Evolutionary conservation across 1,140 invertebrate species (phyloP), one percentile per base, ranked within the genome.

Genomic region (Lepidurus couesii): DNA sequence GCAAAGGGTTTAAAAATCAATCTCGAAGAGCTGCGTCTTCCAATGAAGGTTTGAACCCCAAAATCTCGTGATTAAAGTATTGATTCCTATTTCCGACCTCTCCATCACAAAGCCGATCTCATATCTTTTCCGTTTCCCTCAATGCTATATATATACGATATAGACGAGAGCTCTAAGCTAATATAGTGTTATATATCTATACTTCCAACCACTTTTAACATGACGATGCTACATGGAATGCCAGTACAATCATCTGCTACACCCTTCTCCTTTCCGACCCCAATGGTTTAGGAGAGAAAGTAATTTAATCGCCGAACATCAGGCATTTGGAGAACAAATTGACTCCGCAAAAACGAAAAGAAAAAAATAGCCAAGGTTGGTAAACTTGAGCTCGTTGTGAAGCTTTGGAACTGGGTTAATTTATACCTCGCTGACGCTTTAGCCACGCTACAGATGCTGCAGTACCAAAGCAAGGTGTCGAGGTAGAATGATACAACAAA

Each of bases 11-110:
- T 65, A 65, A 13, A 11, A 21, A 13, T 65, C 16, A 13, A 65
- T 21, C 13, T 47, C 13, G 53, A 34, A 34, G 34, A 34, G 34
- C 21, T 16, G 16, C 53, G 13, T 21, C 21, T 65, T 65, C 13
- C 53, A 11, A 65, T 13, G 53, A 21, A 65, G 53, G 9, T 16
- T 65, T 65, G n/a, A 65, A 65, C 8, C 8, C 53, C 16, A 13
- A 65, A 65, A 65, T 65, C 53, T 65, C 53, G 53, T 65, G 53
- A 65, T 65, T 65, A 16, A 21, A 21, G 53, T 65, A 65, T 65
- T 21, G 53, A 65, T 65, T 65, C 21, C 53, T 16, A 65, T 65
- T 65, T 65, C 53, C 53, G 13, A 65, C 53, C 53, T 65, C n/a
- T 65, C n/a, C 13, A 65, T 65, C 13, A 21, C 53, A 65, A 65